These are phyloP conservation scores for Phoxinus dragarum DNA, from an alignment of 2,797 vertebrate genomes.

Conservation along the genomic window DNA sequence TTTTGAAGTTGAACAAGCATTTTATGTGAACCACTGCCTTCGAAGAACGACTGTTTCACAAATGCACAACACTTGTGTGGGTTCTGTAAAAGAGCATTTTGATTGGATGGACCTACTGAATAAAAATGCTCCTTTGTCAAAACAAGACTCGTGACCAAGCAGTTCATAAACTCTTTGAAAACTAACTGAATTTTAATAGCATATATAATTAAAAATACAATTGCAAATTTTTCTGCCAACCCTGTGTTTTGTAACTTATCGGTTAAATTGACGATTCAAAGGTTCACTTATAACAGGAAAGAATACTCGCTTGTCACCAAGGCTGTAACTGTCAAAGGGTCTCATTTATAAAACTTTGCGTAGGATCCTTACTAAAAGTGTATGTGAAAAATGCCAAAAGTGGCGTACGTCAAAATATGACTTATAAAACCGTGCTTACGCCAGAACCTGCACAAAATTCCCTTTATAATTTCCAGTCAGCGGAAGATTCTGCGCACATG, in stretches of 20 bases:
- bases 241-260: background rate
- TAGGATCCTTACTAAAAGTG: too few species aligned
- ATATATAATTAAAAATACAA: background rate
- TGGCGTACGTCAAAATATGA: too few species aligned
- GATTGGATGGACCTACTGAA: background rate
- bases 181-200: background rate
- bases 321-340: background rate
- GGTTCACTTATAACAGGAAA: background rate
- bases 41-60: background rate
- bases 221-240: background rate
- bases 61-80: background rate
- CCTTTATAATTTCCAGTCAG: too few species aligned
- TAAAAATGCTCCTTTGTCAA: background rate
- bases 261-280: background rate
- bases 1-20: background rate
- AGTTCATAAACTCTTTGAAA: background rate
- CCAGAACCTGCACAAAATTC: too few species aligned
- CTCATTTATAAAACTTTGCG: too few species aligned
- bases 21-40: background rate
- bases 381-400: too few species aligned
- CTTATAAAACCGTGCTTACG: too few species aligned
- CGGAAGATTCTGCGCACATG: too few species aligned
- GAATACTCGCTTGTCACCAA: background rate
- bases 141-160: background rate
- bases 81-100: background rate